These are phyloP conservation scores for Synanthedon myopaeformis DNA, from an alignment of 2,888 invertebrate species.

Conservation along the genomic window DNA sequence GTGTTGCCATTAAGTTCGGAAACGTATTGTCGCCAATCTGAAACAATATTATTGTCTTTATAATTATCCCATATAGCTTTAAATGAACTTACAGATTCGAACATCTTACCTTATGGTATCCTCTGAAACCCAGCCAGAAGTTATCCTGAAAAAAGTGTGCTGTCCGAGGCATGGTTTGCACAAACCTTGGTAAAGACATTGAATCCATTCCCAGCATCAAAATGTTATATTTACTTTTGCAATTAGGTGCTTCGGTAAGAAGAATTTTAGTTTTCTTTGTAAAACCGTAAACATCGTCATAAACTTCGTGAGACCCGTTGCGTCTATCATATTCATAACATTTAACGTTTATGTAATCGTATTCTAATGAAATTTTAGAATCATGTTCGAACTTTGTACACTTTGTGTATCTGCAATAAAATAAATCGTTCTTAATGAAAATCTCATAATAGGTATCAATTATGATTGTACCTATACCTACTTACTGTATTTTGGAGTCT, in stretches of 20 bases:
- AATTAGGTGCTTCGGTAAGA: constrained; percentile 11
- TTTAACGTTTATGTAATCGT: constrained; percentile 44
- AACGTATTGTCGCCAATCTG: constrained; percentile 90
- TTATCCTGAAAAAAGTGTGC: constrained; percentile 74
- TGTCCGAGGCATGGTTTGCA: constrained; percentile 81
- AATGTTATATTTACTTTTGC: constrained; percentile 60
- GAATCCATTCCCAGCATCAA: constrained; percentile 88
- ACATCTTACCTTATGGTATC: constrained; percentile 74
- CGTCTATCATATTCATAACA: constrained; percentile 32
- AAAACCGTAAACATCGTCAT: constrained; percentile 53
- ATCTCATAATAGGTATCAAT: neutral
- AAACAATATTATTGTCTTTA: constrained; percentile 8
- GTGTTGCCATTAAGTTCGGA: constrained; percentile 87
- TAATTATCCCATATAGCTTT: neutral
- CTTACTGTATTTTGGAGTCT: constrained; percentile 19
- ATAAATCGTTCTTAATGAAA: neutral
- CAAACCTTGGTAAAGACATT: constrained; percentile 82
- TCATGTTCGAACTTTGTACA: constrained; percentile 32
- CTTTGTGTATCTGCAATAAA: constrained; percentile 30
- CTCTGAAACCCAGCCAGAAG: constrained; percentile 79
- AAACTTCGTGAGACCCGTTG: constrained; percentile 31
- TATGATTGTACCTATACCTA: neutral
- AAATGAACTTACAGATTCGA: neutral
- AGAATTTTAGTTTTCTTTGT: constrained; percentile 51
- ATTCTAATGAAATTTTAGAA: constrained; percentile 26